phyloP scores from a whole-genome alignment of 2,113 vertebrate genomes.

The Rhinopomastus cyanomelas region DNA sequence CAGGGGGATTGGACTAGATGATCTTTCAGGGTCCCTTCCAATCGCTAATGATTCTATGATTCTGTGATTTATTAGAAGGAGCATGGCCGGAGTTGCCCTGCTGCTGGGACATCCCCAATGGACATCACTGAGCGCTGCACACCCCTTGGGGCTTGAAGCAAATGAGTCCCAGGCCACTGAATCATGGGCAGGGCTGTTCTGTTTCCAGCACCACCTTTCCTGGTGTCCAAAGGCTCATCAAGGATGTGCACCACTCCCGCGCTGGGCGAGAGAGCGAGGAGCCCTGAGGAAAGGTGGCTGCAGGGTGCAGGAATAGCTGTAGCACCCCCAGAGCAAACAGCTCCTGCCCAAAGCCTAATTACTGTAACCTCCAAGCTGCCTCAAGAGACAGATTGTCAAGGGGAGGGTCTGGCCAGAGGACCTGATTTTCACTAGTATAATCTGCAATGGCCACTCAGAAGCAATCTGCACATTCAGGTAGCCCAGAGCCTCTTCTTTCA shows the following conservation, averaged over 20 bases:
- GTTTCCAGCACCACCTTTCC: neutral
- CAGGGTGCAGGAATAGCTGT: neutral
- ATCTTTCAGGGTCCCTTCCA: no score
- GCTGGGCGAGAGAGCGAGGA: neutral
- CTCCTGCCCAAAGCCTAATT: neutral
- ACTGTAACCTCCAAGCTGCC: neutral
- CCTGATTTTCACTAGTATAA: neutral
- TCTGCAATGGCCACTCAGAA: neutral
- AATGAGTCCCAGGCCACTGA: neutral
- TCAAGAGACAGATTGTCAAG: neutral
- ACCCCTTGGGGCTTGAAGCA: neutral
- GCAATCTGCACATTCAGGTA: neutral
- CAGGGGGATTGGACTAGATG: no score
- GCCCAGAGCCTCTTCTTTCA: neutral
- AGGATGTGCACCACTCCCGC: neutral
- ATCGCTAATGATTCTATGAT: no score
- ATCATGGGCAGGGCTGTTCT: neutral
- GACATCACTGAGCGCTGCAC: rapidly evolving
- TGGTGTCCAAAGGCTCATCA: neutral
- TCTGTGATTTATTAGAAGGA: neutral
- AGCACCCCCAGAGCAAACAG: neutral
- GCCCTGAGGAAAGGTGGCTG: neutral
- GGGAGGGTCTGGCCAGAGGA: neutral
- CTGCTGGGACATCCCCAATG: neutral
- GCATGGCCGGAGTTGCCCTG: rapidly evolving